A percentile compares a stretch with the other conserved stretches of the same genome.
Conservation (phyloP, 2,888 invertebrate genomes). For the Neoascia interrupta region DNA sequence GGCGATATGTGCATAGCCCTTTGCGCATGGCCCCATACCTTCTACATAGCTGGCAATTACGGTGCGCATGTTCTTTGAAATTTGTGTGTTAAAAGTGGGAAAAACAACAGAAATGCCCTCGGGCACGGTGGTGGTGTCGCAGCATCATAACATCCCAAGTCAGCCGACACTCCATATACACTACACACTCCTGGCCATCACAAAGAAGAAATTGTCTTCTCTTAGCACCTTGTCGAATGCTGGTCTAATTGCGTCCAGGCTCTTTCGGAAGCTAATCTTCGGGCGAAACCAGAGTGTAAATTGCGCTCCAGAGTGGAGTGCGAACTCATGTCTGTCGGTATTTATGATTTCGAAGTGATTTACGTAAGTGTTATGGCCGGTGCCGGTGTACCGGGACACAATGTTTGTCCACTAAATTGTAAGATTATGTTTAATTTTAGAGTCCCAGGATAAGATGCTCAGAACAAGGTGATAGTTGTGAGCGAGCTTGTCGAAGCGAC, state of each 20-base stretch:
- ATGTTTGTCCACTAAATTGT: conserved; percentile 66
- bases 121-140: conserved; percentile 5
- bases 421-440: conserved; percentile 55
- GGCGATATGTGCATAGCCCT: background rate
- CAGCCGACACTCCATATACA: background rate
- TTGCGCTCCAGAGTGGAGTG: conserved; percentile 61
- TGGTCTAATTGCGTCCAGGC: conserved; percentile 65
- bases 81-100: conserved; percentile 49
- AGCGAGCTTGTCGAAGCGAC: conserved; percentile 23
- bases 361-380: conserved; percentile 64
- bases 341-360: conserved; percentile 69
- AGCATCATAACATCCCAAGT: conserved; percentile 12
- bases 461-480: conserved; percentile 9
- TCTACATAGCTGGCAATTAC: conserved; percentile 51
- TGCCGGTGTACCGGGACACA: conserved; percentile 59
- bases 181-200: conserved; percentile 53
- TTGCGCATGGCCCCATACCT: conserved; percentile 42
- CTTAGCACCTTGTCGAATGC: conserved; percentile 68
- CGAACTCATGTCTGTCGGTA: conserved; percentile 64
- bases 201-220: conserved; percentile 61
- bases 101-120: conserved; percentile 24
- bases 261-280: conserved; percentile 67
- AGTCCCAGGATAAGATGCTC: background rate
- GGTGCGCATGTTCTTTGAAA: conserved; percentile 66
- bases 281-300: conserved; percentile 68